Base-by-base conservation (phyloP, 2,797 vertebrate genomes). In the Pipistrellus nathusii region DNA sequence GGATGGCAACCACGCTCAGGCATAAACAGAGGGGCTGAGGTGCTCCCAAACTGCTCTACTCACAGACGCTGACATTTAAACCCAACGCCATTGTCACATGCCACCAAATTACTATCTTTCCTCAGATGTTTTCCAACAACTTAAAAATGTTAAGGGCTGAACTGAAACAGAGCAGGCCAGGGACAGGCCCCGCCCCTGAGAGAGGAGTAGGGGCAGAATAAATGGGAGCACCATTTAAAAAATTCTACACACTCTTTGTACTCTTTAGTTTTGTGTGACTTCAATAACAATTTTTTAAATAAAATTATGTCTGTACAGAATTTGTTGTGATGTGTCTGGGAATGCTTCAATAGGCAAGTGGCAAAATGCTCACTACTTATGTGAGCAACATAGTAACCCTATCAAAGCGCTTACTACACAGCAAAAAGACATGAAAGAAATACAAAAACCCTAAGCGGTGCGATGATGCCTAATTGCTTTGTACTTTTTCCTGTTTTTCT, bases 1-100 rank as follows among this genome's bases (percentile, higher is more conserved):
- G 0, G 25, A 23, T 2, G 14, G 21, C 27, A 30, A n/a, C 32
- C n/a, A 2, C 1, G 15, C 44, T 6, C 17, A 2, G 11, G 20
- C 27, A 14, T 38, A 13, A 62, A 44, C 12, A 30, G 38, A 55
- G 0, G 44, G 20, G 35, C 13, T 0, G 69, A 81, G 2, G 8
- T 1, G 9, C n/a, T 5, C 62, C 72, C 48, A 5, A 1, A 48
- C n/a, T 21, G 17, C 59, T 46, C 59, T 12, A n/a, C 3, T 27
- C 46, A 38, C 2, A 32, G 53, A 48, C 35, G 14, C 53, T 8
- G 48, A 18, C 6, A n/a, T 44, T 75, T 23, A 69, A 32, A 62
- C 18, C 13, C 11, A 78, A 71, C 14, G 53, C 6, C 3, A 30
- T 48, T 48, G 48, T 23, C 20, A 15, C 6, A 32, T 2, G 32